phyloP scores from a whole-genome alignment of 2,888 invertebrate species.

The Acleris laterana region DNA sequence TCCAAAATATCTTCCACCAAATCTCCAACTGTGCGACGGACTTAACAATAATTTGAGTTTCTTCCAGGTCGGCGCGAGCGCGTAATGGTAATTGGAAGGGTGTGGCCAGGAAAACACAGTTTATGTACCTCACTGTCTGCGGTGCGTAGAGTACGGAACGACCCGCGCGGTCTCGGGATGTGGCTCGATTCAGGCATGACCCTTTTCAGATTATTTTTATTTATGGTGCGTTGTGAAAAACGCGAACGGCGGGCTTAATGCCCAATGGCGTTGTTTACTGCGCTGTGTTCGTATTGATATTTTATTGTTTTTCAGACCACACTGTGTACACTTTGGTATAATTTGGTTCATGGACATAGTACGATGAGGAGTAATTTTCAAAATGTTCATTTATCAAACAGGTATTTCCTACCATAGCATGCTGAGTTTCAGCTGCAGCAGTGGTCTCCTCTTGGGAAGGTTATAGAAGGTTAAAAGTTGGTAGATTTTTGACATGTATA shows the following conservation, averaged over 20 bases:
- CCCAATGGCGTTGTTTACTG: background rate
- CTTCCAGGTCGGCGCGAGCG: constrained; percentile 62
- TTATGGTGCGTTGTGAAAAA: background rate
- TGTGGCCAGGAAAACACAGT: constrained; percentile 66
- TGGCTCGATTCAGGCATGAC: constrained; percentile 1
- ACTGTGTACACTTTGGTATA: too few relatives aligned
- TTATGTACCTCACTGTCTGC: constrained; percentile 45
- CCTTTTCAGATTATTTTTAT: background rate
- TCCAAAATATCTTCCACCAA: constrained; percentile 35
- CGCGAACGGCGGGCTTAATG: background rate
- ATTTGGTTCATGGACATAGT: too few relatives aligned
- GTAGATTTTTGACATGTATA: too few relatives aligned
- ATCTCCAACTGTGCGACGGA: constrained; percentile 39
- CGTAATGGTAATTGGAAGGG: constrained; percentile 76
- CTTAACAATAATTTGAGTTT: constrained; percentile 68
- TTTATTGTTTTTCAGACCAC: too few relatives aligned
- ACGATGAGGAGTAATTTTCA: too few relatives aligned
- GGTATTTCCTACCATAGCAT: too few relatives aligned
- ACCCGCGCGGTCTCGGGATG: constrained; percentile 3
- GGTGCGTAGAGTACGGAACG: constrained; percentile 30
- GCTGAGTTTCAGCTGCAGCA: too few relatives aligned
- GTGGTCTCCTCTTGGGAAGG: too few relatives aligned
- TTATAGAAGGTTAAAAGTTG: too few relatives aligned
- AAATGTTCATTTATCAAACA: too few relatives aligned
- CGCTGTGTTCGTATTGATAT: background rate